These are phyloP conservation scores for Lepidocolaptes lacrymiger DNA, from an alignment of 2,797 vertebrate species.

Conservation along the genomic window DNA sequence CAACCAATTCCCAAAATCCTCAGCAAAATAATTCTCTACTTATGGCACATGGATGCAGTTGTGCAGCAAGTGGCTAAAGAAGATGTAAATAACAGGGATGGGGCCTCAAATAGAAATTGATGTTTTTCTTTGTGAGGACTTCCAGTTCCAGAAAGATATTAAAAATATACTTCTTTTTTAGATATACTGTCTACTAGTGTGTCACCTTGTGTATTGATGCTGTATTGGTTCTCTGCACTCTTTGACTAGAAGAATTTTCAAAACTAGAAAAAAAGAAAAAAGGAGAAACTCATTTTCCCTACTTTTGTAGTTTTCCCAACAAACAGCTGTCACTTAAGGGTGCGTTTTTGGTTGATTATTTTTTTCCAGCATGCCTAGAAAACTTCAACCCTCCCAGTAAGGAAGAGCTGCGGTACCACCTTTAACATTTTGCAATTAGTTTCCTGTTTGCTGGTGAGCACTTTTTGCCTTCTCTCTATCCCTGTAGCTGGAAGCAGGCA, in stretches of 20 bases:
- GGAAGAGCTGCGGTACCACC: not conserved
- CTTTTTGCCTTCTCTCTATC: not conserved
- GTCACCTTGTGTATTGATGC: accelerated
- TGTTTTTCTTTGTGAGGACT: not conserved
- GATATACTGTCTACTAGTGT: not conserved
- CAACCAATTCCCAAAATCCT: not conserved
- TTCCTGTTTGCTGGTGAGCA: not conserved
- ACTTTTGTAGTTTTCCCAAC: not conserved
- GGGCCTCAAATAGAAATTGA: not conserved
- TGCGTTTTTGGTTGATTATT: not conserved
- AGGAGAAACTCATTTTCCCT: not conserved
- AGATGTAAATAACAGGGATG: not conserved
- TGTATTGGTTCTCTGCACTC: not conserved
- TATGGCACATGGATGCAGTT: accelerated
- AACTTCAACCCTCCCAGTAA: not conserved
- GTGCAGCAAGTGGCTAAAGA: not conserved
- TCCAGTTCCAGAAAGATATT: not conserved
- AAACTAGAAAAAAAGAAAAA: not conserved
- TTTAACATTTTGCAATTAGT: not conserved
- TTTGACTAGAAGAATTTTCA: not conserved
- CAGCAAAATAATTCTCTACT: not conserved
- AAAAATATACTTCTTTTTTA: not conserved
- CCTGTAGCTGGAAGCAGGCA: not conserved
- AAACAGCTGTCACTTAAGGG: not conserved
- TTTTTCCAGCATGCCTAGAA: not conserved